Evolutionary conservation across 2,888 invertebrate genomes (phyloP).

Genomic region (Ectemnius cavifrons): DNA sequence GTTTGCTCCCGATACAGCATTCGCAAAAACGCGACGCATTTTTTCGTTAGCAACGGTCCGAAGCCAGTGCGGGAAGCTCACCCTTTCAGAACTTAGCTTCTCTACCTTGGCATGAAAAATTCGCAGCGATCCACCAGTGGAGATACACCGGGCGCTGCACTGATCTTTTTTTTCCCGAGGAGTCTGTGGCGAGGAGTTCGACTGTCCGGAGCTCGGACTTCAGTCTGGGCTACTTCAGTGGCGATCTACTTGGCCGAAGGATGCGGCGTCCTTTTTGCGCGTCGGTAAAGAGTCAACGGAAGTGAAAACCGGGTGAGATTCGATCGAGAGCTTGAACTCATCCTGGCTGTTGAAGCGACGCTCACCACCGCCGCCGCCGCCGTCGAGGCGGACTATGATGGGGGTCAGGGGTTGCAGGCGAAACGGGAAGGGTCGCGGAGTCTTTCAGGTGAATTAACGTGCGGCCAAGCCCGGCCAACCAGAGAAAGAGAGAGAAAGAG

Average conservation of each 20-base stretch:
- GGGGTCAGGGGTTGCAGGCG: conserved; percentile 6
- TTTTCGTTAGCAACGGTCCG: conserved; percentile 3
- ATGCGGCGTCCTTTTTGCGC: conserved; percentile 14
- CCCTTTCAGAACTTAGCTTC: background rate
- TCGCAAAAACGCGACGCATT: background rate
- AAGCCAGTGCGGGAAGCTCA: background rate
- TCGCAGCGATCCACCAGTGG: background rate
- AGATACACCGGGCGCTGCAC: background rate
- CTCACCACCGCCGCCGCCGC: background rate
- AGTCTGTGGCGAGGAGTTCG: background rate
- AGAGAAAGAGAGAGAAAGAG: background rate
- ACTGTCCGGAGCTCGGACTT: background rate
- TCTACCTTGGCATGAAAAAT: background rate
- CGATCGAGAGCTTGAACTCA: conserved; percentile 27
- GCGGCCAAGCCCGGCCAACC: conserved; percentile 3
- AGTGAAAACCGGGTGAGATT: conserved; percentile 18
- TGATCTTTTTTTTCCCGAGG: conserved; percentile 11
- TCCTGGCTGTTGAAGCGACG: background rate
- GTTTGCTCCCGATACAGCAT: conserved; percentile 9
- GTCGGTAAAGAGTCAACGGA: conserved; percentile 52
- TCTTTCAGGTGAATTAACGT: conserved; percentile 67
- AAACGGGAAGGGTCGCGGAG: conserved; percentile 7
- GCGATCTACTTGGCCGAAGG: conserved; percentile 9
- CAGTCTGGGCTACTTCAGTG: background rate
- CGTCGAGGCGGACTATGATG: background rate